Evolutionary conservation across 2,888 invertebrate genomes (phyloP).

Genomic region (Plebejus anna): DNA sequence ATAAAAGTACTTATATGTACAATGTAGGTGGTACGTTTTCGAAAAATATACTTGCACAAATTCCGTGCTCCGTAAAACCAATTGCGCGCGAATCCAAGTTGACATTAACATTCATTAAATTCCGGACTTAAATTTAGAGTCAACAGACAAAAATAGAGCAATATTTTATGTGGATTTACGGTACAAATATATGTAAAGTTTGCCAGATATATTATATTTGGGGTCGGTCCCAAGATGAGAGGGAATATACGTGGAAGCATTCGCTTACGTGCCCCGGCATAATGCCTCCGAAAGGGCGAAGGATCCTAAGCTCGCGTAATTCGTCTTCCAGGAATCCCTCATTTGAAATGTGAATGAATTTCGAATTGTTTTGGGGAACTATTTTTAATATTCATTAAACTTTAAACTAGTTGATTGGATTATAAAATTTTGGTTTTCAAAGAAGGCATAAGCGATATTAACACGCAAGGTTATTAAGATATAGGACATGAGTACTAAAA

Average conservation of each 20-base stretch:
- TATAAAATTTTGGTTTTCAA: neutral
- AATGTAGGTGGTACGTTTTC: constrained; percentile 28
- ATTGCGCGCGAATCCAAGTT: constrained; percentile 61
- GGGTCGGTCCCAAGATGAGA: constrained; percentile 72
- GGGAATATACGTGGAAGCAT: constrained; percentile 74
- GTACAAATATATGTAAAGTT: constrained; percentile 81
- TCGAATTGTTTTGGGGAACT: constrained; percentile 36
- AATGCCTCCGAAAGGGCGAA: constrained; percentile 71
- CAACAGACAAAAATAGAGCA: constrained; percentile 76
- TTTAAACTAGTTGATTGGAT: neutral
- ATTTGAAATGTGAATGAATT: constrained; percentile 76
- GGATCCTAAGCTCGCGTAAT: constrained; percentile 72
- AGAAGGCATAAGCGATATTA: neutral
- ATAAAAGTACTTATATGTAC: no score
- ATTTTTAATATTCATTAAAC: constrained; percentile 8
- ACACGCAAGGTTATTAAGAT: no score
- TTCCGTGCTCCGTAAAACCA: constrained; percentile 55
- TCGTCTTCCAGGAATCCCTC: constrained; percentile 78
- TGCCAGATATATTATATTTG: constrained; percentile 78
- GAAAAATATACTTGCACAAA: constrained; percentile 44
- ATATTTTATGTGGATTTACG: constrained; percentile 78
- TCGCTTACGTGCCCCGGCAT: constrained; percentile 76
- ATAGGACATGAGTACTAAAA: no score
- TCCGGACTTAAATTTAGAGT: constrained; percentile 69
- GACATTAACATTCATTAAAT: constrained; percentile 75